Percentiles rank a stretch among this genome's conserved stretches.
Conservation (phyloP, 1,140 invertebrate genomes). For the Helicoverpa zea region DNA sequence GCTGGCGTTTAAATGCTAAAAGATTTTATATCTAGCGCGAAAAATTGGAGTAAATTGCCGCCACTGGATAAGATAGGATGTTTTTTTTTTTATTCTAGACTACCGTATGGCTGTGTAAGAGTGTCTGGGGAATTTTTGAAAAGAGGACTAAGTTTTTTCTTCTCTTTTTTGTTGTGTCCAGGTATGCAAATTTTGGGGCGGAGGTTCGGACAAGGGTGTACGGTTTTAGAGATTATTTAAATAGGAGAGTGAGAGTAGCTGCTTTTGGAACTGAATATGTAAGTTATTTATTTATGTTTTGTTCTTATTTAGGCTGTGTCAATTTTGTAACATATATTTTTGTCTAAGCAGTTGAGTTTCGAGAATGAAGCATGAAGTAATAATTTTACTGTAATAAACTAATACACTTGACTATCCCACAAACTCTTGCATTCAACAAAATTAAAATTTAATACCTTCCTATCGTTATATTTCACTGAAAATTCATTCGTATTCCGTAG, state of each 20-base stretch:
- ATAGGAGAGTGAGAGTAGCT: not conserved
- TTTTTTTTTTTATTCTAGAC: constrained; percentile 30
- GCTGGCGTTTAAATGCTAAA: constrained; percentile 42
- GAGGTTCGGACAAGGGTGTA: not conserved
- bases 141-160: not conserved
- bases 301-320: too few relatives aligned
- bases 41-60: constrained; percentile 47
- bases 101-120: constrained; percentile 25
- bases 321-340: too few relatives aligned
- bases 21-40: constrained; percentile 43
- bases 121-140: constrained; percentile 36
- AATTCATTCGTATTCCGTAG: not conserved
- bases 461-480: too few relatives aligned
- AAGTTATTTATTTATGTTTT: too few relatives aligned
- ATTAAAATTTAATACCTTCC: too few relatives aligned
- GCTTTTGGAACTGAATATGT: too few relatives aligned
- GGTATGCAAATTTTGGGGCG: constrained; percentile 17
- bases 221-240: not conserved
- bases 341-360: too few relatives aligned
- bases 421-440: too few relatives aligned
- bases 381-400: too few relatives aligned
- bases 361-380: too few relatives aligned
- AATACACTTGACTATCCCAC: too few relatives aligned
- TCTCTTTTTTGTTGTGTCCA: constrained; percentile 2
- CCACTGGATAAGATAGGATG: constrained; percentile 38